Conservation (phyloP, 2,797 vertebrate species). For the Lacerta agilis region DNA sequence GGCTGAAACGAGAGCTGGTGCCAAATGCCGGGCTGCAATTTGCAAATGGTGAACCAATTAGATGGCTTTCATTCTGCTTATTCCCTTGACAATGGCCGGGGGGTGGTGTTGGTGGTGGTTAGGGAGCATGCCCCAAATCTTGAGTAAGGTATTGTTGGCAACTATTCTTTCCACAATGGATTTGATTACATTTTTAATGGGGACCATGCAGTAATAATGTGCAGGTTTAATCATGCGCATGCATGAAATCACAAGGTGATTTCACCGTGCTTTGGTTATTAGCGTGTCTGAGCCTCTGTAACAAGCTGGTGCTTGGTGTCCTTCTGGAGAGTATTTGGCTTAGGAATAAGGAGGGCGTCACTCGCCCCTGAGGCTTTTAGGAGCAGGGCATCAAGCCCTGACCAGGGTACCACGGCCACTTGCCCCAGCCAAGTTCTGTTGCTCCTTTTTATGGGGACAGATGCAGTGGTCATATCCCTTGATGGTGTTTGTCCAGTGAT, state of each 20-base stretch:
- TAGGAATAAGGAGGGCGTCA: background rate
- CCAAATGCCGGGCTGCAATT: background rate
- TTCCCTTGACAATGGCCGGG: background rate
- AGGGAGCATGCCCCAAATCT: background rate
- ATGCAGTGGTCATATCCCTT: background rate
- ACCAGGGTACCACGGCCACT: too few relatives aligned
- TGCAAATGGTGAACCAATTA: background rate
- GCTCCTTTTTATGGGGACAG: background rate
- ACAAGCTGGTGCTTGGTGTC: background rate
- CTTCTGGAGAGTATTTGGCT: background rate
- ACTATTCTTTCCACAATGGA: background rate
- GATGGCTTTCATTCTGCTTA: too few relatives aligned
- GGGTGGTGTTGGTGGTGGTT: too few relatives aligned
- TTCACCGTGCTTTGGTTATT: background rate
- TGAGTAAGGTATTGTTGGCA: background rate
- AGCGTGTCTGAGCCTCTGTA: background rate
- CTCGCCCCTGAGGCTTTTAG: background rate
- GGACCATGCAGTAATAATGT: background rate
- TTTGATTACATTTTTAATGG: too few relatives aligned
- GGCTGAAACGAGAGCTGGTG: background rate
- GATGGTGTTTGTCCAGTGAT: background rate
- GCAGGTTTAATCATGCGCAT: background rate
- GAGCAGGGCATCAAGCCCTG: background rate
- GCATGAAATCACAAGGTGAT: background rate
- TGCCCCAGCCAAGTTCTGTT: background rate